Evolutionary conservation across 2,113 vertebrate genomes (phyloP).

Genomic region (Empidonax traillii): DNA sequence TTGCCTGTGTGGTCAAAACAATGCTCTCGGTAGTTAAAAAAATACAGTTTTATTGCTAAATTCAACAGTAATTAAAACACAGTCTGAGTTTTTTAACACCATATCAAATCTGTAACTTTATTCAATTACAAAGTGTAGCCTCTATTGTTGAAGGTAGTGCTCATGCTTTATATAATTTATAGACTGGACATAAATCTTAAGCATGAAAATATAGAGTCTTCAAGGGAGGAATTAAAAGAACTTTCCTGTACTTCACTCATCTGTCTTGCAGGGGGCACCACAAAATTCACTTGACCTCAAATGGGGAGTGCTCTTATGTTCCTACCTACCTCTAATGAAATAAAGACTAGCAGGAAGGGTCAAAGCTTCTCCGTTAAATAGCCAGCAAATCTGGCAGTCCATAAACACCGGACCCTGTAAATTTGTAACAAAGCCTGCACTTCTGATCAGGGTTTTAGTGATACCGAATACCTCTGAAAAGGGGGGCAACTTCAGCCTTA

Average conservation of each 20-base stretch:
- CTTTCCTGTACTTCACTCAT: neutral
- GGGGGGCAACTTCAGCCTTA: neutral
- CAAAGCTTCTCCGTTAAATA: neutral
- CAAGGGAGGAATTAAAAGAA: neutral
- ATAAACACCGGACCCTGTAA: neutral
- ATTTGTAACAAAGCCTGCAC: neutral
- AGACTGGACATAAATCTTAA: neutral
- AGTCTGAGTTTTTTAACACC: neutral
- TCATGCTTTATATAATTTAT: neutral
- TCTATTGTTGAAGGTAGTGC: neutral
- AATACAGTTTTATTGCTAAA: neutral
- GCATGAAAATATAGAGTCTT: neutral
- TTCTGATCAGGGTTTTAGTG: neutral
- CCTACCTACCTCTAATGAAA: neutral
- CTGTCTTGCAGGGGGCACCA: neutral
- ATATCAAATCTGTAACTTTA: neutral
- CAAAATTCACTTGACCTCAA: neutral
- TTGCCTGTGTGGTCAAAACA: neutral
- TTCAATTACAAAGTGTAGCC: neutral
- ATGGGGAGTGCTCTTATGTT: neutral
- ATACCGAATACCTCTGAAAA: neutral
- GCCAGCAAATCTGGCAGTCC: neutral
- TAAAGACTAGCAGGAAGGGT: neutral
- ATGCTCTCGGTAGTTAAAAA: neutral
- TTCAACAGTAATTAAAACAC: neutral